Evolutionary conservation across 23 tunicate genomes (phyloP), one percentile per base, ranked within the genome.

Genomic region (Oikopleura albicans): DNA sequence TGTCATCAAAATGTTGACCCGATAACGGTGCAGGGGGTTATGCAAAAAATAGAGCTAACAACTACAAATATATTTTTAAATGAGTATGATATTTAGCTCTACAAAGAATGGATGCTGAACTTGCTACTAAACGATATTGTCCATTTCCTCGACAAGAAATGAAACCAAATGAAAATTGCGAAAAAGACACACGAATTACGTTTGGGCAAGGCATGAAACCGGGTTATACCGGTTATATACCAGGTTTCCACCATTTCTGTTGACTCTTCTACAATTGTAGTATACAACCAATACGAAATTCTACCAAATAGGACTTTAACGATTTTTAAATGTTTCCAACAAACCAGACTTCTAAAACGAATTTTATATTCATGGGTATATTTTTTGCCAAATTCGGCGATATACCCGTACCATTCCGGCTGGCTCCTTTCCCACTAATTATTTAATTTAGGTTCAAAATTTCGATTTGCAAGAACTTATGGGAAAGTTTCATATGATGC

Each of bases 171-270:
- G 79, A 71, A 29, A 34, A 4, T 2, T 29, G 4, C 28, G 34
- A 71, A 71, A 71, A 16, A 12, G 79, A 71, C 37, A 12, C 79
- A 37, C 33, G 79, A 12, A 2, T 71, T 2, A 71, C 79, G 33
- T 37, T 4, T 2, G 79, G 79, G 2, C 2, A 2, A 2, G 79
- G 79, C 28, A 71, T 71, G 79, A 71, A 71, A 37, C 79, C 79
- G 35, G 79, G 79, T 29, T 71, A 71, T 71, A 71, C 79, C 79
- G 79, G 79, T 71, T 71, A 71, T 71, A 71, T 71, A 12, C 79
- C 79, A 71, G 79, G 79, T 71, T 16, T 8, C 22, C 63, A 8
- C 22, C 63, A 49, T 22, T 49, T 49, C 63, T n/a, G n/a, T n/a
- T n/a, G 22, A 49, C 12, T 8, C 22, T 49, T 22, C 12, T 49